Evolutionary conservation across 2,888 invertebrate species (phyloP).

Genomic region (Hemithea aestivaria): DNA sequence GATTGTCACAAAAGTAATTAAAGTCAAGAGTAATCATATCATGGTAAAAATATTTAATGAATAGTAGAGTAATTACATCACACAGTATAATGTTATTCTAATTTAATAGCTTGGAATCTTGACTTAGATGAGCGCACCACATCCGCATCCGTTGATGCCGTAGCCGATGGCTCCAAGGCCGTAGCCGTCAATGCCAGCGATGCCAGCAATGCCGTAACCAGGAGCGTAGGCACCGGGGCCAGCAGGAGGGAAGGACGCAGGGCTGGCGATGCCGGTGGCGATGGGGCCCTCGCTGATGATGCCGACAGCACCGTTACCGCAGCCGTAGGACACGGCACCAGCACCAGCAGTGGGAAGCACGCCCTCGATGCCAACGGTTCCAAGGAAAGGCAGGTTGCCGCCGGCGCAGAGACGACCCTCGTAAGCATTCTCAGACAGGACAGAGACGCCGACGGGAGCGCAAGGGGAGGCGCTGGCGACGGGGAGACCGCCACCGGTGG

Average conservation of each 20-base stretch:
- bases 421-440: slow-evolving; percentile 37
- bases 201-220: not conserved
- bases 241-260: slow-evolving; percentile 8
- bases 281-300: slow-evolving; percentile 22
- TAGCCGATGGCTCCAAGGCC: slow-evolving; percentile 9
- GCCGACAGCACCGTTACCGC: slow-evolving; percentile 32
- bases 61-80: too few relatives aligned
- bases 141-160: slow-evolving; percentile 6
- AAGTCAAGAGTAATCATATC: too few relatives aligned
- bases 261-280: slow-evolving; percentile 8
- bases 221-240: slow-evolving; percentile 8
- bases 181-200: slow-evolving; percentile 6
- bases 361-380: slow-evolving; percentile 35
- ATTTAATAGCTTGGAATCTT: too few relatives aligned
- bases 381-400: slow-evolving; percentile 37
- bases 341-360: slow-evolving; percentile 37
- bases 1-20: too few relatives aligned
- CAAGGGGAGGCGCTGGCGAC: slow-evolving; percentile 34
- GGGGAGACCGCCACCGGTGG: slow-evolving; percentile 27
- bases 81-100: too few relatives aligned
- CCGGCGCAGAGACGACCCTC: slow-evolving; percentile 32
- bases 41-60: too few relatives aligned
- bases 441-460: slow-evolving; percentile 32
- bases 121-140: not conserved
- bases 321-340: slow-evolving; percentile 37